Conservation (phyloP, 64 coral and sea anemone genomes). For the Anthopleura sola region DNA sequence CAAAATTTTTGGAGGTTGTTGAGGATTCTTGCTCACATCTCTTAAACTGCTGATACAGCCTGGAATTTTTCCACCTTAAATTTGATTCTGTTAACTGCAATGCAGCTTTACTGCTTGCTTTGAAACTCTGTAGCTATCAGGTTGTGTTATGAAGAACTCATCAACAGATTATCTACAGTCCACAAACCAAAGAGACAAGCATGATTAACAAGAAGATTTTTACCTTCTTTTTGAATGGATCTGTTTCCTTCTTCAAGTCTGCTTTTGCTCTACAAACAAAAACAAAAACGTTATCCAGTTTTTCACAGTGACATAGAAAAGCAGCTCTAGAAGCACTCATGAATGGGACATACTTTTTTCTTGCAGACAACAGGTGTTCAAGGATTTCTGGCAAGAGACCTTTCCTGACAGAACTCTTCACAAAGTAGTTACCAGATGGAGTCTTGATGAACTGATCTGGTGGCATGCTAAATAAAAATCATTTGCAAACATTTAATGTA, state of each 20-base stretch:
- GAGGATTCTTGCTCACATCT: too few relatives aligned
- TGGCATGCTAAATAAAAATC: slow-evolving; percentile 20
- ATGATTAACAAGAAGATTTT: neutral
- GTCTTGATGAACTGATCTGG: slow-evolving; percentile 94
- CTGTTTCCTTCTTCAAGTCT: slow-evolving; percentile 96
- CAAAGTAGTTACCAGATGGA: slow-evolving; percentile 91
- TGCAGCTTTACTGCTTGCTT: too few relatives aligned
- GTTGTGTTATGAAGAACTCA: too few relatives aligned
- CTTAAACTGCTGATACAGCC: too few relatives aligned
- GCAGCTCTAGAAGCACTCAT: neutral
- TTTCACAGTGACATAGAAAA: neutral
- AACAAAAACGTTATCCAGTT: neutral
- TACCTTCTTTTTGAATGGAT: slow-evolving; percentile 94
- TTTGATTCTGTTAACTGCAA: too few relatives aligned
- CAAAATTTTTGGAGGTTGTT: too few relatives aligned
- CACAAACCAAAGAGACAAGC: neutral
- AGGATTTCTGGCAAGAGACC: slow-evolving; percentile 93
- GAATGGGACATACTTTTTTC: slow-evolving; percentile 86
- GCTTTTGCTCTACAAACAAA: slow-evolving; percentile 69
- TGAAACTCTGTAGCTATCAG: too few relatives aligned
- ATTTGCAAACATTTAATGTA: too few relatives aligned
- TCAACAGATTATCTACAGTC: too few relatives aligned
- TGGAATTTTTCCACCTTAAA: too few relatives aligned
- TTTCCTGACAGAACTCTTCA: slow-evolving; percentile 74
- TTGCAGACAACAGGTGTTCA: slow-evolving; percentile 74